phyloP scores from a whole-genome alignment of 2,888 invertebrate species.

The Cephus runcator region DNA sequence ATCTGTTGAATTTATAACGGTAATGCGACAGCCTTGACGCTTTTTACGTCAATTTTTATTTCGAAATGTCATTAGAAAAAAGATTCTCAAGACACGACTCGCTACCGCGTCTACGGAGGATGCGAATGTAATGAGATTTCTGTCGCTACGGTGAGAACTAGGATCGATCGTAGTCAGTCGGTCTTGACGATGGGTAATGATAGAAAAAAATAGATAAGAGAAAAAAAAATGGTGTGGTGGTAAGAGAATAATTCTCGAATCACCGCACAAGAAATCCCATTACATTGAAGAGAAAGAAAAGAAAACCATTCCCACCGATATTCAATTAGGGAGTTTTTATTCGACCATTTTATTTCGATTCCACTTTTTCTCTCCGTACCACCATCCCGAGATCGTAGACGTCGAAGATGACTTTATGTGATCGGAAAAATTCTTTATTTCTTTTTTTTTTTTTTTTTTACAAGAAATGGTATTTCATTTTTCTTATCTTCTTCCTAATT shows the following conservation, averaged over 20 bases:
- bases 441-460: background rate
- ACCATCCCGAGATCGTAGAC: background rate
- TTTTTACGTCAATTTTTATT: background rate
- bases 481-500: background rate
- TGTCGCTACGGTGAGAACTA: background rate
- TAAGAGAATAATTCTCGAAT: slow-evolving; percentile 47
- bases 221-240: slow-evolving; percentile 28
- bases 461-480: background rate
- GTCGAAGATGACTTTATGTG: background rate
- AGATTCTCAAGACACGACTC: background rate
- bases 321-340: slow-evolving; percentile 61
- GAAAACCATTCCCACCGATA: slow-evolving; percentile 37
- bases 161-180: background rate
- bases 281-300: slow-evolving; percentile 50
- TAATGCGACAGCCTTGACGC: background rate
- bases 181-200: background rate
- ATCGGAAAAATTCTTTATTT: background rate
- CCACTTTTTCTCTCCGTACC: slow-evolving; percentile 3
- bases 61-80: background rate
- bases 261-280: slow-evolving; percentile 60
- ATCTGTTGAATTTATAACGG: background rate
- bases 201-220: slow-evolving; percentile 9
- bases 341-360: slow-evolving; percentile 55
- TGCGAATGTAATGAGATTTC: background rate
- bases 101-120: background rate